phyloP scores from a whole-genome alignment of 2,797 vertebrate species.

The Artibeus jamaicensis region DNA sequence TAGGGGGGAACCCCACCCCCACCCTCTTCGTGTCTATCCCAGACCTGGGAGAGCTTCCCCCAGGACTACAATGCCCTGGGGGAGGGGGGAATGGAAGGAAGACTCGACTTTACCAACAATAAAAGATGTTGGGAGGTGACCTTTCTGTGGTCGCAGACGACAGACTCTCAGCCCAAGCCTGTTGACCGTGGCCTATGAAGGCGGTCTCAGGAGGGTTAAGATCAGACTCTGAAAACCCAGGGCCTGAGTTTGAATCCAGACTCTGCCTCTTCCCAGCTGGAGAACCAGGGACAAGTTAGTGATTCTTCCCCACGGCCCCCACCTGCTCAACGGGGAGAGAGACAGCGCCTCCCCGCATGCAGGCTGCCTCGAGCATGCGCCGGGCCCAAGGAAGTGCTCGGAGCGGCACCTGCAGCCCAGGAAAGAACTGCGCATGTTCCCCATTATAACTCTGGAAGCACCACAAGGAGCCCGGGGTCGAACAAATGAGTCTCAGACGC shows the following conservation, averaged over 20 bases:
- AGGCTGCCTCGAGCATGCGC: not conserved
- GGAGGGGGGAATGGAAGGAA: not conserved
- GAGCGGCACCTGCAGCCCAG: not conserved
- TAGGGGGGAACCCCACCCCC: not conserved
- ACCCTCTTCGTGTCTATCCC: not conserved
- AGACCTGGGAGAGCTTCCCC: not conserved
- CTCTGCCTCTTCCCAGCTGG: not conserved
- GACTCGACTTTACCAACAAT: not conserved
- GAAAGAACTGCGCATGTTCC: accelerated
- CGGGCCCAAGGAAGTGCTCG: accelerated
- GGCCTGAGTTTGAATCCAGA: not conserved
- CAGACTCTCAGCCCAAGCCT: not conserved
- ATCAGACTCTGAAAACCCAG: not conserved
- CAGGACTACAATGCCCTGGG: not conserved
- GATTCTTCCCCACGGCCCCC: accelerated
- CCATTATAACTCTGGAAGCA: accelerated
- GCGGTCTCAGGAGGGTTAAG: too few relatives aligned
- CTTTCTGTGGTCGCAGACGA: not conserved
- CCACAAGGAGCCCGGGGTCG: not conserved
- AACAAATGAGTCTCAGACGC: not conserved
- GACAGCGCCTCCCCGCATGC: accelerated
- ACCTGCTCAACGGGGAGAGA: accelerated
- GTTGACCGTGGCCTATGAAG: not conserved
- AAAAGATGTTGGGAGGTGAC: not conserved
- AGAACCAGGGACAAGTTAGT: not conserved